Evolutionary conservation across 2,113 vertebrate species (phyloP), one percentile per base, ranked within the genome.

Genomic region (Grammomys surdaster): DNA sequence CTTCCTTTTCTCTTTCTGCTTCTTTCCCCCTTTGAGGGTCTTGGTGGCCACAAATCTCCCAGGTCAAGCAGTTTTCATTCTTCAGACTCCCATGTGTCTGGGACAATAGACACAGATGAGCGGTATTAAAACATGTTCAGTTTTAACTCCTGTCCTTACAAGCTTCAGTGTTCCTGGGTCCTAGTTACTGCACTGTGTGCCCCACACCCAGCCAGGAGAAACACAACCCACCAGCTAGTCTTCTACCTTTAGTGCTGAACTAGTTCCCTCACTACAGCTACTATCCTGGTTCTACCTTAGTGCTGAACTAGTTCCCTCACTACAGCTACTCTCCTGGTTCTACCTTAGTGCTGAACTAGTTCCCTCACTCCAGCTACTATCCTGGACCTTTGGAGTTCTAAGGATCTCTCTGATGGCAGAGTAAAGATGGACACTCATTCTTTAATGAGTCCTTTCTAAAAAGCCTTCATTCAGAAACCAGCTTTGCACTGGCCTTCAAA

Each of bases 401-500:
- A 11, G 67, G 36, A 70, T 72, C 58, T 94, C 65, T 90, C 28
- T 63, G 70, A 93, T 48, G 36, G n/a, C 33, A 89, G 43, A 89
- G 89, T 65, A 92, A 91, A 89, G 28, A 19, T 75, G 82, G 28
- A 36, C 8, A 56, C 56, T 43, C 65, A 10, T 86, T 75, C 63
- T 51, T 24, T 88, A 88, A 31, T n/a, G 51, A 10, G 51, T 88
- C 40, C n/a, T 89, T 91, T 51, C 33, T 91, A 77, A 95, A 93
- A 96, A 58, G 54, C 36, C 43, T 85, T 86, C 46, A 26, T 95
- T 95, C 65, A 90, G 91, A 96, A 76, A 56, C 14, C 22, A 87
- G 58, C 86, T 93, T 90, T 94, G 76, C 40, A 76, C 12, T 48
- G 51, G 56, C 46, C 80, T 94, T 93, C 91, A 96, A 95, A 80